These are phyloP conservation scores for Lerema accius DNA, from an alignment of 1,140 invertebrate genomes.

Conservation along the genomic window DNA sequence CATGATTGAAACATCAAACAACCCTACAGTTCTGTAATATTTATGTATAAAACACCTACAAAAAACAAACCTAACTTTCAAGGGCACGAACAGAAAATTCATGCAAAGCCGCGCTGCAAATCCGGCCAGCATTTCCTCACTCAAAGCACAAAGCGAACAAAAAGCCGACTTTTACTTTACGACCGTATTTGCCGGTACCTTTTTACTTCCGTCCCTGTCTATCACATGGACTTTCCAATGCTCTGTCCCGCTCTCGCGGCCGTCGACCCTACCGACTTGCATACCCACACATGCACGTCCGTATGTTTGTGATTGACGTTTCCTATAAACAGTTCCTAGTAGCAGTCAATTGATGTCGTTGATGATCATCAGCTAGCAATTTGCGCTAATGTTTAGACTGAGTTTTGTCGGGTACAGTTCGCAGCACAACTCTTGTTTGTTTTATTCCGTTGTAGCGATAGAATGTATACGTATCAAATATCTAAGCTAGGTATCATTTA, in stretches of 20 bases:
- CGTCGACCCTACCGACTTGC: constrained; percentile 59
- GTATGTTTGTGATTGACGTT: constrained; percentile 27
- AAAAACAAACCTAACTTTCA: neutral
- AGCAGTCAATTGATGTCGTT: constrained; percentile 26
- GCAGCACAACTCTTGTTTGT: too few relatives aligned
- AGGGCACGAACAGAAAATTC: constrained; percentile 23
- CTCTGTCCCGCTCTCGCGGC: constrained; percentile 51
- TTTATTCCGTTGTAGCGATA: too few relatives aligned
- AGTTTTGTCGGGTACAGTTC: too few relatives aligned
- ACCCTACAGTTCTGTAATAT: too few relatives aligned
- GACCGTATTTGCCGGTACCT: constrained; percentile 60
- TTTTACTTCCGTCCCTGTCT: constrained; percentile 43
- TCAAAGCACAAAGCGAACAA: constrained; percentile 48
- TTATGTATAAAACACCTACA: neutral
- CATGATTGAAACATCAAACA: too few relatives aligned
- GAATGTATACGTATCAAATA: too few relatives aligned
- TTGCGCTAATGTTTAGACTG: neutral
- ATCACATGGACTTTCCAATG: constrained; percentile 20
- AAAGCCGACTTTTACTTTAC: constrained; percentile 65
- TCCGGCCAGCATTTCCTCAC: constrained; percentile 42
- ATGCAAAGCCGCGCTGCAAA: constrained; percentile 24
- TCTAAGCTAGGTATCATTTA: neutral
- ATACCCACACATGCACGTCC: constrained; percentile 38
- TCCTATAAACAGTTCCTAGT: constrained; percentile 28
- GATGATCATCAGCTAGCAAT: constrained; percentile 12